Base-by-base conservation (phyloP, 23 tunicate genomes). In the Trididemnum clinides region DNA sequence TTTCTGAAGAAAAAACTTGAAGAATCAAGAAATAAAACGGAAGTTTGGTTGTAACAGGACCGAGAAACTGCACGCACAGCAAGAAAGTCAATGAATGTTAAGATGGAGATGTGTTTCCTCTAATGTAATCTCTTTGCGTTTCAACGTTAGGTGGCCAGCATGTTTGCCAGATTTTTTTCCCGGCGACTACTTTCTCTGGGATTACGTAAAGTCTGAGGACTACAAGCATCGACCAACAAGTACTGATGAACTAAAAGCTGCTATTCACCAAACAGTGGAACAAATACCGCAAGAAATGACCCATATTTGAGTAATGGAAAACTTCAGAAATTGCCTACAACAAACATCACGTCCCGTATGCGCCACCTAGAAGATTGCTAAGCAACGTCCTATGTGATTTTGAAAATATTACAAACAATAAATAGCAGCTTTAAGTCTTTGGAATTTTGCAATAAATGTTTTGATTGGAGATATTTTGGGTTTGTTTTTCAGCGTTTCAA, bases 101-200 rank as follows among this genome's bases (percentile, higher is more conserved):
- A 36, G 80, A 73, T 20, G 57, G 80, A 73, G 80, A 73, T 73
- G 80, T 73, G n/a, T 73, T 73, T 28, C 80, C 54, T 73, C 80
- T 57, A 54, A 73, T 73, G 27, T 73, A 37, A 36, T 73, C 80
- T 73, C 80, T 73, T 73, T 73, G 57, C 28, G 57, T 73, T 54
- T 54, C 38, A 57, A 73, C 31, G 80, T 73, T 5, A 22, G 54
- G 27, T 23, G 54, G 80, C 80, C 54, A 73, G 80, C 80, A 73
- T 29, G 80, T 37, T 38, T 5, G 80, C 80, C 80, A 19, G 57
- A 73, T 73, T 57, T 73, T 37, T 73, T 57, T 19, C 57, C 57
- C 28, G 37, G 57, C 80, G 28, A 73, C 38, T 73, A 37, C 57
- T 36, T 73, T 73, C 80, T 73, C 57, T 73, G 25, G 57, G 38